A percentile compares a stretch with the other conserved stretches of the same genome.
These are phyloP conservation scores for Neoitamus cyanurus DNA, from an alignment of 2,888 invertebrate species.

Conservation along the genomic window DNA sequence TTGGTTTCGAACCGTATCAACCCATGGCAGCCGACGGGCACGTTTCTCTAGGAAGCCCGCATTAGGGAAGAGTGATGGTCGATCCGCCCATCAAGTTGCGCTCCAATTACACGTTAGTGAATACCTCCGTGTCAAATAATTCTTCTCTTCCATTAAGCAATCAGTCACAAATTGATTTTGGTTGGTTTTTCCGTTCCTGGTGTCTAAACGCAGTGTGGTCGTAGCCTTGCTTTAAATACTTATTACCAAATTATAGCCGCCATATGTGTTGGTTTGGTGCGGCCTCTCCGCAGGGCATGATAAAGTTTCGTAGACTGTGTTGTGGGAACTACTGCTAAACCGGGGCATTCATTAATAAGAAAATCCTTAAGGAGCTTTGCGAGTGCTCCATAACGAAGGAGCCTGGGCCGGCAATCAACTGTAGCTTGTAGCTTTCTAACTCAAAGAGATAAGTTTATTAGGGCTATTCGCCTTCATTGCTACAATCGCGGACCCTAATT, in stretches of 20 bases:
- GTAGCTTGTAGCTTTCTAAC: conserved; percentile 67
- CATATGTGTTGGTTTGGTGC: neutral
- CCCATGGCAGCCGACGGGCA: neutral
- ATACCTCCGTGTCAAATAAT: neutral
- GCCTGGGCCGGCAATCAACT: conserved; percentile 4
- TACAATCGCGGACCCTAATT: neutral
- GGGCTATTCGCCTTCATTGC: neutral
- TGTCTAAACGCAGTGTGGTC: neutral
- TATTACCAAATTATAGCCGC: neutral
- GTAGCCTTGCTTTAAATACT: conserved; percentile 12
- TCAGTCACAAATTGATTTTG: neutral
- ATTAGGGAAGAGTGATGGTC: neutral
- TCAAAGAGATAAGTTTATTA: conserved; percentile 35
- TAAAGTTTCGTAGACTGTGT: neutral
- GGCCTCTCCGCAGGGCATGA: neutral
- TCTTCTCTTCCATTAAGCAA: conserved; percentile 9
- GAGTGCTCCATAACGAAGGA: neutral
- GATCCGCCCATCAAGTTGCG: neutral
- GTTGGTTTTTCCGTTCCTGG: neutral
- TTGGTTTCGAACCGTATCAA: conserved; percentile 21
- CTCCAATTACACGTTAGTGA: conserved; percentile 12
- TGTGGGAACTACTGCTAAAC: neutral
- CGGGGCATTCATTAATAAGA: conserved; percentile 21
- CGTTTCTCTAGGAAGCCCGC: neutral
- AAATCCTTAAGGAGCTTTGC: conserved; percentile 22